Conservation (phyloP, 2,888 invertebrate genomes). For the Eupithecia subfuscata region DNA sequence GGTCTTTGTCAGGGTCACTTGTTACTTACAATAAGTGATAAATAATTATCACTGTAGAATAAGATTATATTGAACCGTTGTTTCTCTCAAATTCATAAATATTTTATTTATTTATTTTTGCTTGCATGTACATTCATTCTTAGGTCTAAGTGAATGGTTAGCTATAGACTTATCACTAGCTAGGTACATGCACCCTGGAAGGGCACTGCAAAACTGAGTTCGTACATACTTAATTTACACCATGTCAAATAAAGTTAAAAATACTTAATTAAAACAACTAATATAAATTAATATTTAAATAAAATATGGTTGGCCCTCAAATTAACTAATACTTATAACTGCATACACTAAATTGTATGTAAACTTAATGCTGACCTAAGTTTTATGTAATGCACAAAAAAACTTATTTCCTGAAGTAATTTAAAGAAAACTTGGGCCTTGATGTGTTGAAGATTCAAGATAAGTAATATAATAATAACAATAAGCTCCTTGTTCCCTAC, state of each 20-base stretch:
- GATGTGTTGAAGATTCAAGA: neutral
- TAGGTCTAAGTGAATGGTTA: too few relatives aligned
- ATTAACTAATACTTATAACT: neutral
- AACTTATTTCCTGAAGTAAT: neutral
- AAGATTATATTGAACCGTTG: too few relatives aligned
- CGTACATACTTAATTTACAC: too few relatives aligned
- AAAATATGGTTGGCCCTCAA: neutral
- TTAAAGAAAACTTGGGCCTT: neutral
- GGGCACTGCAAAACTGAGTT: too few relatives aligned
- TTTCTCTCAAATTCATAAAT: too few relatives aligned
- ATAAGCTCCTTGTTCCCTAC: neutral
- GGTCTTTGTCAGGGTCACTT: neutral
- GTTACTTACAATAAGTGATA: neutral
- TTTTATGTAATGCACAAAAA: neutral
- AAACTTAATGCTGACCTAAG: neutral
- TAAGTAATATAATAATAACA: neutral
- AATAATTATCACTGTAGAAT: neutral
- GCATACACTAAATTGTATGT: neutral
- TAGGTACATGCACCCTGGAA: too few relatives aligned
- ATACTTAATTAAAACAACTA: too few relatives aligned
- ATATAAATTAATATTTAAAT: too few relatives aligned
- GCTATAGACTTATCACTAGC: too few relatives aligned
- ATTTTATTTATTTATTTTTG: too few relatives aligned
- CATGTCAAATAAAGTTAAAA: too few relatives aligned
- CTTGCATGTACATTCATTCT: too few relatives aligned